Conservation (phyloP, 2,888 invertebrate genomes). For the Troilus luridus region DNA sequence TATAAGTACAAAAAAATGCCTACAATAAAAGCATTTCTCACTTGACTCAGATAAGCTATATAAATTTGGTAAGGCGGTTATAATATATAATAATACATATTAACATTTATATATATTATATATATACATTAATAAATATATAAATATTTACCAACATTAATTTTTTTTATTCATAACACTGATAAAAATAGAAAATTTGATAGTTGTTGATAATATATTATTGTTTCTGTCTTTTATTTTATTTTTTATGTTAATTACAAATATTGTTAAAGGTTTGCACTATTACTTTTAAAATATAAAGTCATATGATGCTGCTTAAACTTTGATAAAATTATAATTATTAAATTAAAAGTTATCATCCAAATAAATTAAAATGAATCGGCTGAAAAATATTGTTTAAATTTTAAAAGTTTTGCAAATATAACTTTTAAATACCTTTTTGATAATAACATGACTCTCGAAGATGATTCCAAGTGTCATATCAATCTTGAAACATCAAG, state of each 20-base stretch:
- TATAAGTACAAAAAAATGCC: conserved; percentile 4
- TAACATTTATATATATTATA: conserved; percentile 43
- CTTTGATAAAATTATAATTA: background rate
- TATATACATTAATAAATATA: conserved; percentile 45
- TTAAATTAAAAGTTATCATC: background rate
- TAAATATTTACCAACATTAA: conserved; percentile 41
- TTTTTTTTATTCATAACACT: conserved; percentile 30
- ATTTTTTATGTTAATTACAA: background rate
- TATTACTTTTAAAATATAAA: background rate
- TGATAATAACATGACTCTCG: conserved; percentile 13
- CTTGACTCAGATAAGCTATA: conserved; percentile 18
- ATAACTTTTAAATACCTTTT: conserved; percentile 30
- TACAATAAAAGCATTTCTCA: conserved; percentile 45
- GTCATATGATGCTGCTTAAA: background rate
- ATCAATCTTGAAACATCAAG: conserved; percentile 60
- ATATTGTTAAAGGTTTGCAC: background rate
- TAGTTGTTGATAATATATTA: conserved; percentile 29
- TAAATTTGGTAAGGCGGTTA: conserved; percentile 45
- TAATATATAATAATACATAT: conserved; percentile 42
- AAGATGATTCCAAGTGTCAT: conserved; percentile 58
- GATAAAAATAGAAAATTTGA: conserved; percentile 44
- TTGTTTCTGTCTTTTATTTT: background rate
- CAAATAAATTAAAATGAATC: background rate
- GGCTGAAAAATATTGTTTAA: background rate
- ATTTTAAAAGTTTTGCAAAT: conserved; percentile 30